Conservation (phyloP, 2,797 vertebrate species). For the Pantherophis vulpinus region DNA sequence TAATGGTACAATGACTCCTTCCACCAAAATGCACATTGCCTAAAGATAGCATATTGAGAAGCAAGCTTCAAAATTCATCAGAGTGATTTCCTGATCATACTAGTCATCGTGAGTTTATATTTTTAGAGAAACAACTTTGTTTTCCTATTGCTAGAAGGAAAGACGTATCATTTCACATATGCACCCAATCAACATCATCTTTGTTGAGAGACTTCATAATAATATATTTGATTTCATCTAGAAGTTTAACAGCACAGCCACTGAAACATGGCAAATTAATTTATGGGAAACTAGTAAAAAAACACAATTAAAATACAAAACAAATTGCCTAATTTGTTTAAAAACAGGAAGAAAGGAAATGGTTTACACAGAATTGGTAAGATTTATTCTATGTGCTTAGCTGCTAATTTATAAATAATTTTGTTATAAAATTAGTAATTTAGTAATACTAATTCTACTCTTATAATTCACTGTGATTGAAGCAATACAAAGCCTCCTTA, state of each 20-base stretch:
- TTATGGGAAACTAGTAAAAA: not conserved
- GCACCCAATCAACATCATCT: too few relatives aligned
- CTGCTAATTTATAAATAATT: not conserved
- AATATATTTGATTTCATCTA: not conserved
- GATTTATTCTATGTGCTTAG: not conserved
- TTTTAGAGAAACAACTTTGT: not conserved
- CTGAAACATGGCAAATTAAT: not conserved
- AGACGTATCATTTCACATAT: not conserved
- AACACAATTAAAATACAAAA: not conserved
- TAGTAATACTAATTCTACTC: not conserved
- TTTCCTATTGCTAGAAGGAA: not conserved
- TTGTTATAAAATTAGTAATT: not conserved
- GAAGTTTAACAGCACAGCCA: not conserved
- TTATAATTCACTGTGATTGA: not conserved
- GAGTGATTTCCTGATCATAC: not conserved
- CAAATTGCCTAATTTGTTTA: too few relatives aligned
- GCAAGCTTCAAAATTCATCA: not conserved
- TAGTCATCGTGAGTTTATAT: not conserved
- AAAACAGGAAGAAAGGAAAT: not conserved
- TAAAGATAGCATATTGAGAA: not conserved
- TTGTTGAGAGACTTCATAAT: not conserved
- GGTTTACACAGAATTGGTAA: not conserved
- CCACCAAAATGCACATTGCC: not conserved
- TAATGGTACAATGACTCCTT: not conserved
- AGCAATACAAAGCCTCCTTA: not conserved